A percentile compares a stretch with the other conserved stretches of the same genome.
These are phyloP conservation scores for Dolichomitus sp. DNA, from an alignment of 2,888 invertebrate species.

Conservation along the genomic window DNA sequence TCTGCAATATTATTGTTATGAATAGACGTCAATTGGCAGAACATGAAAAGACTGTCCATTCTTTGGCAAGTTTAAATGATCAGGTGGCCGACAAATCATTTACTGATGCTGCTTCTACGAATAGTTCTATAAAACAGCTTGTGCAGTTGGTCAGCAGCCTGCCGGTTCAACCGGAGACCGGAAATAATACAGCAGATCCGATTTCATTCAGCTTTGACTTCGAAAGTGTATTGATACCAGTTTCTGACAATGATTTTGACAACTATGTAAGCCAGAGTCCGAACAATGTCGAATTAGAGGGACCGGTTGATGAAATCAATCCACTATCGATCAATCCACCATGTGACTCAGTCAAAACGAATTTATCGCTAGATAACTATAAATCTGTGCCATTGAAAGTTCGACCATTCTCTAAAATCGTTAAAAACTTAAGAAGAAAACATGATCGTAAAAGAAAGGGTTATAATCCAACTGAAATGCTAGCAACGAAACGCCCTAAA, in stretches of 20 bases:
- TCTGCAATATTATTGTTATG: constrained; percentile 14
- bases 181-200: background rate
- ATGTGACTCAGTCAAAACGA: background rate
- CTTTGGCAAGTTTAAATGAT: background rate
- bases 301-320: too few species aligned
- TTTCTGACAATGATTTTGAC: background rate
- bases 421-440: constrained; percentile 9
- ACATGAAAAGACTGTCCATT: constrained; percentile 11
- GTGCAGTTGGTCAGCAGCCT: background rate
- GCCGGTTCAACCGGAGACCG: background rate
- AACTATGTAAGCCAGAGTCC: background rate
- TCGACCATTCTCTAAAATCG: constrained; percentile 17
- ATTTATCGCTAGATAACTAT: background rate
- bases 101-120: background rate
- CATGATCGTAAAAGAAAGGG: constrained; percentile 18
- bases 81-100: background rate
- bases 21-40: background rate
- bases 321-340: background rate
- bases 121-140: background rate
- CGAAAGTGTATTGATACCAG: constrained; percentile 20
- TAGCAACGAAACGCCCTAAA: background rate
- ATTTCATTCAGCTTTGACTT: background rate
- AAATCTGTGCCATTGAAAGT: background rate
- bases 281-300: background rate
- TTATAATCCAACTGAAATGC: background rate